phyloP scores from a whole-genome alignment of 2,113 vertebrate species.

The Collichthys lucidus region DNA sequence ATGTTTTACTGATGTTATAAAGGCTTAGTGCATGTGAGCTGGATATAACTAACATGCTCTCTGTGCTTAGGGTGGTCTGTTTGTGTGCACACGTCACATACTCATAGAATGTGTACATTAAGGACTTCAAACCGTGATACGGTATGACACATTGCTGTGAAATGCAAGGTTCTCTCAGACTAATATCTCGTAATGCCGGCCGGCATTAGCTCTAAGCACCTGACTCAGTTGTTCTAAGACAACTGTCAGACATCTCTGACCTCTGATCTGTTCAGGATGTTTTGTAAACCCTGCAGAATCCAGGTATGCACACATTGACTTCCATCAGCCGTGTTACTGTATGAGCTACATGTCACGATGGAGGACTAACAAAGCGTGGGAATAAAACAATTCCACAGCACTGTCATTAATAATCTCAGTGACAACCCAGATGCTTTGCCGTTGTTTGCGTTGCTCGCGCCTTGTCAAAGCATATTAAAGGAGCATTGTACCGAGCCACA shows the following conservation, averaged over 20 bases:
- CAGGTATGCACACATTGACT: conserved; percentile 26
- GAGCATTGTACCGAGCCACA: conserved; percentile 64
- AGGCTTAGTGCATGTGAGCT: not conserved
- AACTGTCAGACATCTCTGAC: conserved; percentile 21
- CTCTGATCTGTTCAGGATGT: conserved; percentile 34
- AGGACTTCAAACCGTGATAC: not conserved
- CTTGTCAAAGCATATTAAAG: conserved; percentile 72
- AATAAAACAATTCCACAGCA: conserved; percentile 32
- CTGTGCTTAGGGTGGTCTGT: conserved; percentile 38
- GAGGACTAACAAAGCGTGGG: conserved; percentile 36
- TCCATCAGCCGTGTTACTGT: not conserved
- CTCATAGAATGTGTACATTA: not conserved
- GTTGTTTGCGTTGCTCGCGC: conserved; percentile 30
- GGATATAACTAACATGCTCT: not conserved
- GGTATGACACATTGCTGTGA: not conserved
- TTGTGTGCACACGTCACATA: conserved; percentile 1
- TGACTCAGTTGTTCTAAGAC: conserved; percentile 27
- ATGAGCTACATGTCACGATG: not conserved
- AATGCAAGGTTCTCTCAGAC: not conserved
- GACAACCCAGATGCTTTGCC: conserved; percentile 49
- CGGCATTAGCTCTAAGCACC: conserved; percentile 42
- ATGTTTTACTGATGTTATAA: conserved; percentile 2
- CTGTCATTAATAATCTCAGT: conserved; percentile 63
- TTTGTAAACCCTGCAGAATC: conserved; percentile 29
- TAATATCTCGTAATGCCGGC: conserved; percentile 22